Conservation (phyloP, 2,888 invertebrate species). For the Tachina lurida region DNA sequence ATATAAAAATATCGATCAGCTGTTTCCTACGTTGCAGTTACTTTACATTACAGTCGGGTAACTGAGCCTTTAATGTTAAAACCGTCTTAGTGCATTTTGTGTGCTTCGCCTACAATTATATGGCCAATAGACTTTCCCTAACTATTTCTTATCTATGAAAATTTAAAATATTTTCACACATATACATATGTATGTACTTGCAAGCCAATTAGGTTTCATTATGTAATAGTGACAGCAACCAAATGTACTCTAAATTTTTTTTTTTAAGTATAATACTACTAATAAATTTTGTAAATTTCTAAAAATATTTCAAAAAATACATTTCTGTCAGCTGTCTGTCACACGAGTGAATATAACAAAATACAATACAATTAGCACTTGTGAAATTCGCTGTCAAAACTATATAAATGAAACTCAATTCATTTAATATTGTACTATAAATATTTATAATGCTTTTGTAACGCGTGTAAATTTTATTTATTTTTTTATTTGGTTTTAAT, state of each 20-base stretch:
- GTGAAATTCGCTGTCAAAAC: not conserved
- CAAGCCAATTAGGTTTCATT: too few species aligned
- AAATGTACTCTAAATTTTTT: too few species aligned
- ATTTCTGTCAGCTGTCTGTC: not conserved
- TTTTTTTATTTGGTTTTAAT: conserved; percentile 13
- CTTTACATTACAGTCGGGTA: too few species aligned
- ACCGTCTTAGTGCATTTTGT: too few species aligned
- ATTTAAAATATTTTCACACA: not conserved
- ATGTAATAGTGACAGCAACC: too few species aligned
- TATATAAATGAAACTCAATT: conserved; percentile 12
- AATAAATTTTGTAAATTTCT: too few species aligned
- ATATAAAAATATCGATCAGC: too few species aligned
- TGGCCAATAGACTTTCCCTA: not conserved
- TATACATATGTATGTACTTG: too few species aligned
- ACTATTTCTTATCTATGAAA: not conserved
- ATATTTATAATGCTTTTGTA: conserved; percentile 38
- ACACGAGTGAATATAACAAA: not conserved
- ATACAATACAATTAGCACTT: not conserved
- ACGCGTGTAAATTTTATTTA: conserved; percentile 24
- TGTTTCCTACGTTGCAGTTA: too few species aligned
- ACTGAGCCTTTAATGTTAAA: too few species aligned
- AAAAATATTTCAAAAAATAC: too few species aligned
- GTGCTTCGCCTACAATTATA: not conserved
- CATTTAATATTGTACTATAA: conserved; percentile 10
- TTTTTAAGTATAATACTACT: too few species aligned